Base-by-base conservation (phyloP, 2,888 invertebrate species). In the Uropetala carovei region DNA sequence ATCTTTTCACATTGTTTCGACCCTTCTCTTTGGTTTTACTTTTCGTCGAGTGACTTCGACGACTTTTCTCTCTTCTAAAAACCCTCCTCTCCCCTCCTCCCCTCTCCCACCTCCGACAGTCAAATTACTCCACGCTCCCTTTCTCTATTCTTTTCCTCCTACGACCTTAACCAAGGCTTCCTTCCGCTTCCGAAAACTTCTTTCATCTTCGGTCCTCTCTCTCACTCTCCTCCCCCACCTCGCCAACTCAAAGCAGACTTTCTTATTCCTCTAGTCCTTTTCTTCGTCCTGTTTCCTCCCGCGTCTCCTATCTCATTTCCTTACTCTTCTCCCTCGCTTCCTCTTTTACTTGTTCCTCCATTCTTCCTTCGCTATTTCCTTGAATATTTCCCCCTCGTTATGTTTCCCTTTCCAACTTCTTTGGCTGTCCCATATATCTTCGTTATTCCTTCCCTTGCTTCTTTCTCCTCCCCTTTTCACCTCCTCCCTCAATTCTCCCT, bases 101-200 rank as follows among this genome's bases (percentile, higher is more conserved):
- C 75, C 22, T 27, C 27, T 75, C 27, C 5, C 75, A n/a, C 68
- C 68, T 68, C 75, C 75, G 75, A 5, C 75, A 75, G 75, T 75
- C 75, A 75, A 75, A 75, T 75, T 75, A 75, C 75, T 75, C 75
- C 75, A 0, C 22, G 22, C 75, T 75, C 75, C 75, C 75, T 75
- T 13, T 75, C 27, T 27, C 22, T n/a, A n/a, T 22, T 10, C 11
- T 13, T 75, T n/a, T 22, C 27, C 11, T 75, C 75, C 75, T 75
- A 22, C 75, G 8, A 22, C 27, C 75, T 75, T 27, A 75, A 75
- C 75, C 27, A 75, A 22, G 75, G 75, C 27, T 75, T 75, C 75
- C 75, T 75, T 75, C 75, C 75, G 22, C 75, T 60, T 0, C 18
- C 60, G 43, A 43, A 43, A 43, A 43, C 43, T 43, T 43, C 43